Conservation (phyloP, 2,797 vertebrate genomes). For the Vespertilio murinus region DNA sequence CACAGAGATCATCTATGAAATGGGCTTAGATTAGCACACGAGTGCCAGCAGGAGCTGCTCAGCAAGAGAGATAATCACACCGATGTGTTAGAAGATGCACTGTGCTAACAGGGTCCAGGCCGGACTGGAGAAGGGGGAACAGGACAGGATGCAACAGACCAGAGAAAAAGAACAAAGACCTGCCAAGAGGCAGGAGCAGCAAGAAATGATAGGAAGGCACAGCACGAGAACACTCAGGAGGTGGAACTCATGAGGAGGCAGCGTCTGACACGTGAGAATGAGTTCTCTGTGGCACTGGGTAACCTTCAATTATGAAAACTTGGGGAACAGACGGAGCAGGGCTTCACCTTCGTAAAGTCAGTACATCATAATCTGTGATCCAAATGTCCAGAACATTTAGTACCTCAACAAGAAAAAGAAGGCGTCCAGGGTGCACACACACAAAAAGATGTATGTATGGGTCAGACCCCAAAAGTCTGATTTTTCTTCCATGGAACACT, state of each 20-base stretch:
- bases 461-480: constrained; percentile 29
- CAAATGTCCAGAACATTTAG: constrained; percentile 25
- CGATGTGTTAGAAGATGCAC: neutral
- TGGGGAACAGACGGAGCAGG: neutral
- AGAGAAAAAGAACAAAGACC: neutral
- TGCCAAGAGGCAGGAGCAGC: neutral
- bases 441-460: neutral
- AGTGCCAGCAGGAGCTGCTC: neutral
- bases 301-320: constrained; percentile 10
- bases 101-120: neutral
- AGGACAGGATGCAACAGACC: neutral
- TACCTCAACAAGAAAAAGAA: constrained; percentile 34
- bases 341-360: neutral
- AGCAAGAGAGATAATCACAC: neutral
- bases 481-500: constrained; percentile 28
- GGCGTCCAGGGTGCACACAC: neutral
- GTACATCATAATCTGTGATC: neutral
- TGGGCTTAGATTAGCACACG: neutral
- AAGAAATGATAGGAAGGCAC: neutral
- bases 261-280: neutral
- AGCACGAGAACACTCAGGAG: neutral
- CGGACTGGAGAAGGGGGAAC: neutral
- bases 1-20: neutral
- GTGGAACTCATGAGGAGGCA: neutral
- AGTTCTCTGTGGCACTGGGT: neutral